These are phyloP conservation scores for Pachyramphus minor DNA, from an alignment of 2,113 vertebrate genomes.

Conservation along the genomic window DNA sequence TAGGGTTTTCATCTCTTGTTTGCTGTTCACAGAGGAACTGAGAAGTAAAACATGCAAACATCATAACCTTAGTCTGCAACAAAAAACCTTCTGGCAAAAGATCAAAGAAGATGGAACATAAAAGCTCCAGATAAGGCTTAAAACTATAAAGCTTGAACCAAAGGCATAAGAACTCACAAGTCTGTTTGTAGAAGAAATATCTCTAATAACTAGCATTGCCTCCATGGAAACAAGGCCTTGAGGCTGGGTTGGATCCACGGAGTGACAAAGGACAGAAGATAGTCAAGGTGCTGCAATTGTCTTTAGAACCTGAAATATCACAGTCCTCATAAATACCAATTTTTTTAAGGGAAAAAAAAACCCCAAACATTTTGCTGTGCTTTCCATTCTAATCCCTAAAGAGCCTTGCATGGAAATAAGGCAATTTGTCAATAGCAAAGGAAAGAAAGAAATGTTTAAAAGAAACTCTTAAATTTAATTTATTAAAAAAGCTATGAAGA, in stretches of 20 bases:
- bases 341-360: neutral
- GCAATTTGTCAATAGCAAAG: neutral
- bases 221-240: slow-evolving; percentile 56
- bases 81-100: slow-evolving; percentile 60
- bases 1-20: slow-evolving; percentile 2
- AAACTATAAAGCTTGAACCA: slow-evolving; percentile 49
- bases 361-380: neutral
- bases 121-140: slow-evolving; percentile 67
- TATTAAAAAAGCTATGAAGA: neutral
- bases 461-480: neutral
- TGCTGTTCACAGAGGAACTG: slow-evolving; percentile 20
- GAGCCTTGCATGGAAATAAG: neutral
- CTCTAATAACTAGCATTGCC: slow-evolving; percentile 43
- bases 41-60: slow-evolving; percentile 57
- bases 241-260: neutral
- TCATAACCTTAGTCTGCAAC: slow-evolving; percentile 29
- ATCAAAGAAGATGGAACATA: slow-evolving; percentile 70
- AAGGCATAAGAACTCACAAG: slow-evolving; percentile 49
- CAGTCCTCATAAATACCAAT: neutral
- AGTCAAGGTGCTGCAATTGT: neutral
- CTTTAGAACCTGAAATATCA: neutral
- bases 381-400: neutral
- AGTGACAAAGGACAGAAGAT: slow-evolving; percentile 44
- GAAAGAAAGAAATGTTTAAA: neutral
- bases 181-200: slow-evolving; percentile 65